phyloP scores from a whole-genome alignment of 2,113 vertebrate genomes.

The Neodontobutis hainanensis region DNA sequence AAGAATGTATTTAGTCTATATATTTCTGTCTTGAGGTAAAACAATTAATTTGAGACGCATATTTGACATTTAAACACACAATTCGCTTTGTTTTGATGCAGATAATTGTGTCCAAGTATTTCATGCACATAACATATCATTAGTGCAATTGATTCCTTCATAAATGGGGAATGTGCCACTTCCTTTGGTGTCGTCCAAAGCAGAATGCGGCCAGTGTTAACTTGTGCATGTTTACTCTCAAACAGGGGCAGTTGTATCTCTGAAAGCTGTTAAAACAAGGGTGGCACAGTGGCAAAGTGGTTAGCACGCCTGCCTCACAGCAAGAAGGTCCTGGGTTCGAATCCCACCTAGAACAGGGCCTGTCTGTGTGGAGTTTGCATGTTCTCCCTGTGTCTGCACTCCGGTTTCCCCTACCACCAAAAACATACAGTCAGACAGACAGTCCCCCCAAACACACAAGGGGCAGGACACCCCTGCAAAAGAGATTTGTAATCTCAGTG shows the following conservation, averaged over 20 bases:
- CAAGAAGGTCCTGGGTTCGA: no score
- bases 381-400: no score
- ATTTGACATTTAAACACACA: conserved; percentile 22
- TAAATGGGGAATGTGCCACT: conserved; percentile 37
- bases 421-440: no score
- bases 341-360: no score
- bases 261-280: no score
- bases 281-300: no score
- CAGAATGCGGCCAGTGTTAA: conserved; percentile 55
- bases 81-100: conserved; percentile 21
- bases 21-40: conserved; percentile 9
- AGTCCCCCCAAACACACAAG: no score
- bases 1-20: neutral
- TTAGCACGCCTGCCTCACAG: no score
- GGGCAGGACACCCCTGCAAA: no score
- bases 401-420: no score
- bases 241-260: conserved; percentile 14
- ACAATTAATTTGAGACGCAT: conserved; percentile 17
- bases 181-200: conserved; percentile 24
- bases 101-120: conserved; percentile 8
- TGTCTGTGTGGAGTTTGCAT: no score
- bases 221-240: conserved; percentile 38
- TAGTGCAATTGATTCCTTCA: conserved; percentile 29
- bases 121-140: conserved; percentile 29
- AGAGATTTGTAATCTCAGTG: no score